Evolutionary conservation across 1,140 invertebrate species (phyloP).

Genomic region (Megalopta genalis): DNA sequence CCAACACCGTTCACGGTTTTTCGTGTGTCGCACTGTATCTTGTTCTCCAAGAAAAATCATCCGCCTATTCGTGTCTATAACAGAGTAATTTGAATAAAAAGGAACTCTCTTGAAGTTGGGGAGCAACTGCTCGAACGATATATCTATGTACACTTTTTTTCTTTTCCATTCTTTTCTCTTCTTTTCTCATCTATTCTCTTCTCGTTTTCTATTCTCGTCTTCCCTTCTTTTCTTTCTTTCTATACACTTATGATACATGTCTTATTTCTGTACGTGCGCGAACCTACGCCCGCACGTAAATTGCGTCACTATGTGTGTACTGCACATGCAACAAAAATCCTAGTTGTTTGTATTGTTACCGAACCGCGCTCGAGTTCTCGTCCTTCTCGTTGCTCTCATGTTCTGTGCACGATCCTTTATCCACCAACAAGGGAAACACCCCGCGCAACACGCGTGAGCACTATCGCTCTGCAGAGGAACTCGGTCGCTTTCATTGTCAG

Average conservation of each 20-base stretch:
- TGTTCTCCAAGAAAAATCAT: constrained; percentile 40
- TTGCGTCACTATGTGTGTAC: neutral
- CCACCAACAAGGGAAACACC: constrained; percentile 28
- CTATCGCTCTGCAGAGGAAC: constrained; percentile 46
- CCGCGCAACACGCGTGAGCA: neutral
- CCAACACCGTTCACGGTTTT: neutral
- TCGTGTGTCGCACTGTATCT: neutral
- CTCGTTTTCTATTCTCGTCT: too few relatives aligned
- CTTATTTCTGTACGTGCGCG: neutral
- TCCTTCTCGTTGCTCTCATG: neutral
- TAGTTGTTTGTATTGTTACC: constrained; percentile 24
- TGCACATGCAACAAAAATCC: constrained; percentile 22
- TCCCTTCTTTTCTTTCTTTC: neutral
- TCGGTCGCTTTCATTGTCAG: neutral
- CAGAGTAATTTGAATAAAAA: constrained; percentile 45
- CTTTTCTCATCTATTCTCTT: too few relatives aligned
- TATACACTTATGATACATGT: constrained; percentile 18
- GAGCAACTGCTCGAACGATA: constrained; percentile 47
- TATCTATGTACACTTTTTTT: constrained; percentile 21
- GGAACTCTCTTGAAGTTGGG: constrained; percentile 54
- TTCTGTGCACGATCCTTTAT: constrained; percentile 3
- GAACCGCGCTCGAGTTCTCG: constrained; percentile 18
- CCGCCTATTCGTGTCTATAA: constrained; percentile 18
- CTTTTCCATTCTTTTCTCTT: too few relatives aligned
- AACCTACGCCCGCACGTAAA: neutral